phyloP scores from a whole-genome alignment of 2,113 vertebrate genomes.

The Neodontobutis hainanensis region DNA sequence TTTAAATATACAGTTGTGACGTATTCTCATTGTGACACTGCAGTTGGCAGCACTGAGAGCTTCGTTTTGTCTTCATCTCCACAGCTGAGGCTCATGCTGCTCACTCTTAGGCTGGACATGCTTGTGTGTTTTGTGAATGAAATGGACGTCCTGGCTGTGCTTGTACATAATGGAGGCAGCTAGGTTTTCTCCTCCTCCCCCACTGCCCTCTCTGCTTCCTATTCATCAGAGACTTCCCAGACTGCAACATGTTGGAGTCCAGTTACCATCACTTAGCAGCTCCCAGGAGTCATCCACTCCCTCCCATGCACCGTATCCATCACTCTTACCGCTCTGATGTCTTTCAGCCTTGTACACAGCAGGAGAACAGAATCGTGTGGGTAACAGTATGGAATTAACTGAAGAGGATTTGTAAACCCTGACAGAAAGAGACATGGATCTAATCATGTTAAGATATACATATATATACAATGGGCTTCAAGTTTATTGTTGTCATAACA shows the following conservation, averaged over 20 bases:
- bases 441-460: slow-evolving; percentile 13
- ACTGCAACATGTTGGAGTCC: slow-evolving; percentile 73
- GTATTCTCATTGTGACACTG: no score
- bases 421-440: slow-evolving; percentile 33
- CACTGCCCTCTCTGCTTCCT: slow-evolving; percentile 37
- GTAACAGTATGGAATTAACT: background rate
- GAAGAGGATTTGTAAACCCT: background rate
- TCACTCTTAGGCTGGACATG: slow-evolving; percentile 48
- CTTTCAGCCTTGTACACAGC: background rate
- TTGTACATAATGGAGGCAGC: slow-evolving; percentile 39
- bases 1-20: no score
- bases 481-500: no score
- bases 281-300: slow-evolving; percentile 51
- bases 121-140: slow-evolving; percentile 74
- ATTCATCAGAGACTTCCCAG: slow-evolving; percentile 74
- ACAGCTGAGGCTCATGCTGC: slow-evolving; percentile 22
- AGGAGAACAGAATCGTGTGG: background rate
- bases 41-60: no score
- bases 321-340: slow-evolving; percentile 5
- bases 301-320: slow-evolving; percentile 16
- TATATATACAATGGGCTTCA: background rate
- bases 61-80: no score
- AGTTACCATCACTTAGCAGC: slow-evolving; percentile 73
- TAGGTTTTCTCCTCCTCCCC: slow-evolving; percentile 50
- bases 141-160: slow-evolving; percentile 66